Base-by-base conservation (phyloP, 2,113 vertebrate species). In the Sander vitreus region DNA sequence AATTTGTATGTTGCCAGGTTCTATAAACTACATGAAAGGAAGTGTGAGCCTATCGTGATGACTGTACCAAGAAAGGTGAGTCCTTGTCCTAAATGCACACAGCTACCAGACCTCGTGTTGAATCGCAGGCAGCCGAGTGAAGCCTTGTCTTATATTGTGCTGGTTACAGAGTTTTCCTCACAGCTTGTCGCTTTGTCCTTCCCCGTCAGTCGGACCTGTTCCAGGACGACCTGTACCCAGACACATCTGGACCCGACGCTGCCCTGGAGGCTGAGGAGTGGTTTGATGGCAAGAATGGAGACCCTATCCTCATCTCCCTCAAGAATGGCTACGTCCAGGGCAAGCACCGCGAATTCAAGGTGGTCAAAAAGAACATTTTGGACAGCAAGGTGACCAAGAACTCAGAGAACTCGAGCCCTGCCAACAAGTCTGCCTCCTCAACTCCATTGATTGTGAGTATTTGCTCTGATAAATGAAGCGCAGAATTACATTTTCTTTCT, bases 31-130 rank as follows among this genome's bases (percentile, higher is more conserved):
- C 98, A 98, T 0, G 98, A 99, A 94, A 96, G 97, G 85, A 99
- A 99, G 84, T 99, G 98, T 77, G 98, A 99, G 87, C 98, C 98
- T 48, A 97, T 99, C 76, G 97, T 98, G 93, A 99, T 99, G 98
- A 99, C 97, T 0, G 98, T 99, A 74, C 98, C 98, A 45, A 96
- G 98, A 84, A 99, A 99, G 96, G 98, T 98, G 88, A 96, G 97
- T 76, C n/a, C 54, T 54, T 18, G 18, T 55, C 65, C 27, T 12
- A n/a, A 47, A 5, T 12, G 3, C 36, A 65, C 53, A 6, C 4
- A 14, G 3, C 13, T 15, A 23, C 48, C 19, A 25, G 50, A 27
- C 60, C 8, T 13, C 39, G 25, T 25, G 39, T 78, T 76, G 11
- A 82, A 68, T 63, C 47, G 27, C 67, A 25, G 43, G 48, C 55